Base-by-base conservation (phyloP, 2,113 vertebrate species). In the Physeter macrocephalus region DNA sequence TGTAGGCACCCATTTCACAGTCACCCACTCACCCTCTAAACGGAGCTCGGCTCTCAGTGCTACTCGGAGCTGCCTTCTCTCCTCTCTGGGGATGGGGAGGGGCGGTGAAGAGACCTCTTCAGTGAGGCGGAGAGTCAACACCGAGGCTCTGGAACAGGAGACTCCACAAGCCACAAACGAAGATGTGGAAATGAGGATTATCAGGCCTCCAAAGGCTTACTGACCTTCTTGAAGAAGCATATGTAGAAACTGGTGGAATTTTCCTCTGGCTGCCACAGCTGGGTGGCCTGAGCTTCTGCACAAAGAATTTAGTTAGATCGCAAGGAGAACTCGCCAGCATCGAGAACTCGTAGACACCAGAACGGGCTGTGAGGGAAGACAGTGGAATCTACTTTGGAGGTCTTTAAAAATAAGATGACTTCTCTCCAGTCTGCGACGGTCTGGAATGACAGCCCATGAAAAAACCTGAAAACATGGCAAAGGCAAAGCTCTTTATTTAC, bases 351-450 rank as follows among this genome's bases (percentile, higher is more conserved):
- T 8, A 14, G 71, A 84, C 49, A 43, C 21, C 20, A 91, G 52
- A 62, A 69, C 18, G 46, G 52, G 34, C 49, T 84, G 17, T 23
- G n/a, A 66, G 39, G 17, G 52, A 77, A 87, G 84, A 36, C 36
- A 12, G 52, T 21, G 6, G 74, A 57, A 59, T 93, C 74, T 17
- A 36, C 93, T 95, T 74, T 69, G 96, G 92, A 93, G 94, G 90
- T 88, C 87, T 94, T 95, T 94, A 72, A 90, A 93, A 97, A 89
- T 36, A 90, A 87, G 9, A 29, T 41, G 41, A 94, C 23, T 85
- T 88, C 59, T 84, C 46, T 92, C 80, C 21, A 46, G 31, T 81
- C 62, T 54, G 74, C 59, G 67, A 43, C 54, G 85, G 36, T 61
- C 86, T 95, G 91, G 71, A 66, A 94, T 59, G 80, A 87, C 41